phyloP scores from a whole-genome alignment of 1,140 invertebrate species.

The Drosophila tani region DNA sequence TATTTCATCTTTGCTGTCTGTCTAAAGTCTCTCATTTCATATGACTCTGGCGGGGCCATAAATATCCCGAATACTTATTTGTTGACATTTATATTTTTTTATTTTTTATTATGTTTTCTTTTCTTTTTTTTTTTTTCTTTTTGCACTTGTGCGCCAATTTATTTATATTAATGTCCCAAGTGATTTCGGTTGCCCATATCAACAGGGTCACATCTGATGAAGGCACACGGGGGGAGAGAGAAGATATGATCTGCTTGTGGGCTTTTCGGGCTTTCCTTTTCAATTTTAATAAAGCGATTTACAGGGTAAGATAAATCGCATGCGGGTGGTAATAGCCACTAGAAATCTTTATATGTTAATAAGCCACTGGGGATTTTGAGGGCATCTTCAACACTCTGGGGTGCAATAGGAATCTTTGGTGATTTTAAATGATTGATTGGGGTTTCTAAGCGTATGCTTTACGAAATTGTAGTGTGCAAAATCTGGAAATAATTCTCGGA shows the following conservation, averaged over 20 bases:
- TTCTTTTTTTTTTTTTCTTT: constrained; percentile 21
- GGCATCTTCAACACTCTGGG: neutral
- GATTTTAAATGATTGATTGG: neutral
- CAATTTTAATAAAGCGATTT: constrained; percentile 34
- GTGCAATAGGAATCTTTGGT: neutral
- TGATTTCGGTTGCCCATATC: constrained; percentile 55
- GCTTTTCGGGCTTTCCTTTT: constrained; percentile 24
- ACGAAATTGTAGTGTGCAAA: no score
- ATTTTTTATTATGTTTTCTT: constrained; percentile 8
- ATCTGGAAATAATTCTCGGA: no score
- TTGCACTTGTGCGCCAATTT: constrained; percentile 56
- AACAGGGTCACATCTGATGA: constrained; percentile 19
- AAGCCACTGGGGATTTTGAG: neutral
- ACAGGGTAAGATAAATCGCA: constrained; percentile 4
- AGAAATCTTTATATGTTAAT: neutral
- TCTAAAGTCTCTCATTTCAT: constrained; percentile 18
- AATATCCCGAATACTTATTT: constrained; percentile 37
- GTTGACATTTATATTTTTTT: constrained; percentile 56
- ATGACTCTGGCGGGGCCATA: constrained; percentile 21
- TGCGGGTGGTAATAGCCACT: neutral
- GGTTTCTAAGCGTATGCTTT: no score
- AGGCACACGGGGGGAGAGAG: neutral
- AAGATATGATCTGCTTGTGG: constrained; percentile 31
- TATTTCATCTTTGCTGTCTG: constrained; percentile 16
- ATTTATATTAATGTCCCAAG: constrained; percentile 60